A percentile compares a stretch with the other conserved stretches of the same genome.
Conservation (phyloP, 2,113 vertebrate species). For the Tyto alba region DNA sequence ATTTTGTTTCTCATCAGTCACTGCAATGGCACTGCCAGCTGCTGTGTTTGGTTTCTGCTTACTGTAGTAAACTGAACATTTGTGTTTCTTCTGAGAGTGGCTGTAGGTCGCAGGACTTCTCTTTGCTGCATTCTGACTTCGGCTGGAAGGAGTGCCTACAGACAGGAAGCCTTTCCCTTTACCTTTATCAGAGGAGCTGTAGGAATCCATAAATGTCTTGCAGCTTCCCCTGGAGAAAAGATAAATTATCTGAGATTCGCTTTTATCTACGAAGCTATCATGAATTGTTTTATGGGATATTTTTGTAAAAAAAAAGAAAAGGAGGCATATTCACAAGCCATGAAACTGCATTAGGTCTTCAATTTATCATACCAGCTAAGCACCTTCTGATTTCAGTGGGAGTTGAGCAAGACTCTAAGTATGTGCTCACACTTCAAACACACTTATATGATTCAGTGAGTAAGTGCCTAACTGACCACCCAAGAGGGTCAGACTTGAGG, state of each 20-base stretch:
- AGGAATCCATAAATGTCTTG: slow-evolving; percentile 88
- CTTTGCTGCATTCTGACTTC: slow-evolving; percentile 82
- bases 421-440: background rate
- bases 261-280: background rate
- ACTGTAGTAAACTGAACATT: slow-evolving; percentile 89
- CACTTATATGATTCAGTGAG: background rate
- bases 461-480: background rate
- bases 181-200: slow-evolving; percentile 87
- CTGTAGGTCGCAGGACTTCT: slow-evolving; percentile 76
- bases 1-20: slow-evolving; percentile 68
- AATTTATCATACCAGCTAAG: background rate
- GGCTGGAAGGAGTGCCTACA: slow-evolving; percentile 71
- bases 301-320: background rate
- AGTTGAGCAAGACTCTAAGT: background rate
- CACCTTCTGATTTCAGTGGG: background rate
- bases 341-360: background rate
- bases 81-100: slow-evolving; percentile 91
- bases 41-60: slow-evolving; percentile 80
- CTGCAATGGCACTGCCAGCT: background rate
- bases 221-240: slow-evolving; percentile 83
- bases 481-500: background rate
- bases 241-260: background rate
- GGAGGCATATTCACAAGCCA: background rate
- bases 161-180: slow-evolving; percentile 91
- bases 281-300: background rate